Evolutionary conservation across 2,797 vertebrate species (phyloP), one percentile per base, ranked within the genome.

Genomic region (Percopsis omiscomaycus): DNA sequence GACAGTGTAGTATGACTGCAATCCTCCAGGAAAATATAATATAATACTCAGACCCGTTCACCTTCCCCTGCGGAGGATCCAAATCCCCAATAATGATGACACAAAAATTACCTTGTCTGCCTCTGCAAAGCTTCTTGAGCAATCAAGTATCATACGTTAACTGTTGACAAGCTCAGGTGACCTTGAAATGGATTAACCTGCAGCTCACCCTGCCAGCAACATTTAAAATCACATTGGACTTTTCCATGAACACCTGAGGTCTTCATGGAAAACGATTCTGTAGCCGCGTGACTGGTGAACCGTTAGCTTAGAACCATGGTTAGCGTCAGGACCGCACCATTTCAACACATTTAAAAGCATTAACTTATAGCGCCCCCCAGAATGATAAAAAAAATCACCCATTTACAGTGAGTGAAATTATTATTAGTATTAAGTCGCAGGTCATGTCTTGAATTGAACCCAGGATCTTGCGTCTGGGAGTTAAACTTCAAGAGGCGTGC

Each of bases 141-240:
- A 11, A 55, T 37, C 29, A 15, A 15, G 8, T 13, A 4, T 28
- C 5, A 8, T 16, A 28, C 3, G 51, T 13, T 16, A 9, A 22
- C 9, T 4, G 51, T n/a, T 15, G 12, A 55, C 53, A 30, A 28
- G 28, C 28, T 32, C 51, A 13, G 11, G 22, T 28, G 51, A 28
- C 27, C 30, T 32, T 30, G 53, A 29, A 29, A 37, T 37, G 52
- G 52, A 54, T 28, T 29, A 28, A 54, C 52, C 52, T 29, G 52
- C 27, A 54, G 10, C 29, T 13, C 13, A 14, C 9, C 5, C 11
- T 2, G 11, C 28, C 27, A 16, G 11, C 13, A 12, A 55, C 53
- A n/a, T 32, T 54, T 55, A 30, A 55, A 55, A 55, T 55, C 28
- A 55, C 50, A 59, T 71, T 29, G 5, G 30, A 56, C 54, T 37